Base-by-base conservation (phyloP, 2,797 vertebrate species). In the Hippocampus kuda region DNA sequence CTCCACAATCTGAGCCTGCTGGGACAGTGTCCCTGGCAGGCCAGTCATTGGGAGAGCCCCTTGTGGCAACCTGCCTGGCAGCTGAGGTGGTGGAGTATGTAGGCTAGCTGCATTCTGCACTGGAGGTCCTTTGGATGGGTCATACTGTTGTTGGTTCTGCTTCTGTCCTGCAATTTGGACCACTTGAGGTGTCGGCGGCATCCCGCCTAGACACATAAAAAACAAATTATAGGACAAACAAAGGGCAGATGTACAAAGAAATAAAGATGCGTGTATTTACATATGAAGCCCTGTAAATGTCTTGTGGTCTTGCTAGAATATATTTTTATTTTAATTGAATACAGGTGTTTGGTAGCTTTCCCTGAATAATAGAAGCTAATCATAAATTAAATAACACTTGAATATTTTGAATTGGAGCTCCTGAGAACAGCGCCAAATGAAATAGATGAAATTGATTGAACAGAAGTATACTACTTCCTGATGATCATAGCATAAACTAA, bases 21-120 rank as follows among this genome's bases (percentile, higher is more conserved):
- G 94, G 56, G 91, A 79, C 66, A 94, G 92, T 0, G 92, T 65
- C 68, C 96, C 90, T 68, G 95, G 90, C 20, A 95, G 85, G 22
- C 92, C 81, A 0, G 89, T 78, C 85, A 95, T 88, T 12, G 93
- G 87, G 18, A 93, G 87, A 1, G 61, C 74, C 1, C 88, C 75
- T 44, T 91, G 89, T 69, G 93, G 90, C 76, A 94, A 77, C 53
- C 94, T 90, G 42, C 89, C 85, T 0, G 94, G 94, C 68, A 95
- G 89, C 86, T 95, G 94, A 0, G 94, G 94, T 0, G 94, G 94
- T 0, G 94, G 94, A 0, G 93, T 95, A 82, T 95, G 94, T 51
- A 94, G 86, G 59, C 93, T 96, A 12, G 94, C 95, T 0, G 94
- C 94, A 2, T 96, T 95, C 90, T 96, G 93, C 74, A 95, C 94